A percentile compares a stretch with the other conserved stretches of the same genome.
Conservation (phyloP, 2,888 invertebrate species). For the Acrobasis consociella region DNA sequence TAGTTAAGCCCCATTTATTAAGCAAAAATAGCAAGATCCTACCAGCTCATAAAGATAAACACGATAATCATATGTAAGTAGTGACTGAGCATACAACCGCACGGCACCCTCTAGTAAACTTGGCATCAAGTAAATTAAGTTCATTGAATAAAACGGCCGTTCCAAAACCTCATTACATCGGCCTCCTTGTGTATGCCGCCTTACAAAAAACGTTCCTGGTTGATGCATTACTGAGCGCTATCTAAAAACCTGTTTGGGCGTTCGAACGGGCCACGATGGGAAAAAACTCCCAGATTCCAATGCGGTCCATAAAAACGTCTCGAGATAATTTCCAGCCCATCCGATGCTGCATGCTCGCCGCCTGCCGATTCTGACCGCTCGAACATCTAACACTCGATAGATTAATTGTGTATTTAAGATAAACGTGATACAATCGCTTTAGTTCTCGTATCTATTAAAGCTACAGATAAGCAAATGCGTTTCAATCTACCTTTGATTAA, state of each 20-base stretch:
- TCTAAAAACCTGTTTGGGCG: slow-evolving; percentile 81
- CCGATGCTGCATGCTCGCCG: slow-evolving; percentile 55
- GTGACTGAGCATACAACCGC: background rate
- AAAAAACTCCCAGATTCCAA: slow-evolving; percentile 79
- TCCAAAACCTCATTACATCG: slow-evolving; percentile 71
- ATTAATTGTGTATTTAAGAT: slow-evolving; percentile 41
- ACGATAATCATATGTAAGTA: background rate
- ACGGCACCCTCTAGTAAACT: slow-evolving; percentile 21
- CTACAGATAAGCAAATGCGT: slow-evolving; percentile 7
- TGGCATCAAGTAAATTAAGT: slow-evolving; percentile 46
- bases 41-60: background rate
- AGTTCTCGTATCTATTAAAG: slow-evolving; percentile 19
- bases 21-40: background rate
- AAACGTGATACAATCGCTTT: slow-evolving; percentile 28
- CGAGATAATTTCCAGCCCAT: slow-evolving; percentile 76
- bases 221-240: slow-evolving; percentile 82
- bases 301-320: slow-evolving; percentile 79
- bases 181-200: slow-evolving; percentile 74
- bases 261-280: slow-evolving; percentile 71
- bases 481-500: slow-evolving; percentile 1
- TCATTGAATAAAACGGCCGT: slow-evolving; percentile 65
- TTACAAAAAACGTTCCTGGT: slow-evolving; percentile 73
- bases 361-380: slow-evolving; percentile 57
- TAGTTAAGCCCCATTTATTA: background rate
- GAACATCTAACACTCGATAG: slow-evolving; percentile 63